Conservation (phyloP, 1,140 invertebrate genomes). For the Trypoxylus dichotomus region DNA sequence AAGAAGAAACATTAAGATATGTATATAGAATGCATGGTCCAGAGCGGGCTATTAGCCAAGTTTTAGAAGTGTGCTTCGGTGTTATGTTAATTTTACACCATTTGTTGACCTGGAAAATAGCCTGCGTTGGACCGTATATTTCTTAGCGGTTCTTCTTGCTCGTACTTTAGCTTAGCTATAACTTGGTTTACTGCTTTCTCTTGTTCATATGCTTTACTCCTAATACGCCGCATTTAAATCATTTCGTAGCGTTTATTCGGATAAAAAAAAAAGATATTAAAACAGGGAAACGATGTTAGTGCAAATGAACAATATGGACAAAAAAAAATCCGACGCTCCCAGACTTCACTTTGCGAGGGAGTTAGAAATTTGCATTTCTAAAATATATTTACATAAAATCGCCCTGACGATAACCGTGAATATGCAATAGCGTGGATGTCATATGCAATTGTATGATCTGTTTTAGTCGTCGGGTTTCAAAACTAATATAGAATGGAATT, state of each 20-base stretch:
- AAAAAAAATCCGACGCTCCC: not conserved
- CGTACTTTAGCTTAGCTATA: not conserved
- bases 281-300: not conserved
- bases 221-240: no score
- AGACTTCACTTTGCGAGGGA: not conserved
- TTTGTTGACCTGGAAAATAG: constrained; percentile 20
- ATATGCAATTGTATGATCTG: not conserved
- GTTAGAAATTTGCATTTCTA: not conserved
- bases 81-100: constrained; percentile 23
- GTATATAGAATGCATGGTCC: not conserved
- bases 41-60: constrained; percentile 12
- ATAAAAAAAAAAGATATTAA: not conserved
- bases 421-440: not conserved
- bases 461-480: no score
- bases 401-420: not conserved
- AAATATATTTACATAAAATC: constrained; percentile 12
- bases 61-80: constrained; percentile 18
- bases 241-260: not conserved
- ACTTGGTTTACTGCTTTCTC: constrained; percentile 12
- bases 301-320: not conserved
- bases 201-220: not conserved
- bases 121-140: constrained; percentile 3
- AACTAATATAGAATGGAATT: no score
- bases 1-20: constrained; percentile 23
- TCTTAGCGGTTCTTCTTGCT: not conserved